Base-by-base conservation (phyloP, 2,888 invertebrate genomes). In the Malacosoma neustria region DNA sequence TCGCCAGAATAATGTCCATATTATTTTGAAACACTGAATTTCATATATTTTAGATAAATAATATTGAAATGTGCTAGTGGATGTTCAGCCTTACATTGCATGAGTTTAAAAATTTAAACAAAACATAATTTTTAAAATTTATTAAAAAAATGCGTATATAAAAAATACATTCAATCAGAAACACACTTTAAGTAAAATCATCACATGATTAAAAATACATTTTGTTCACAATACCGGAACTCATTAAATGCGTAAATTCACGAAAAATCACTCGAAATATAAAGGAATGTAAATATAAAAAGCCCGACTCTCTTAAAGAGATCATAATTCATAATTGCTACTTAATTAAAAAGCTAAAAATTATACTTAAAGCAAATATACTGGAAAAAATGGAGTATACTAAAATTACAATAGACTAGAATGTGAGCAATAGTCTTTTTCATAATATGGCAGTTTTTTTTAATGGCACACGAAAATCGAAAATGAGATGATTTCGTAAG, bases 391-490 rank as follows among this genome's bases (percentile, higher is more conserved):
- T 12, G 12, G 41, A 45, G 37, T 42, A 22, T 36, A 46, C 44
- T 53, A 22, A 22, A n/a, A 49, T 47, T 54, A 63, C 46, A 61
- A 61, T 75, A 84, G 84, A 85, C 84, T 85, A 85, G 84, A 82
- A 76, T 66, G 79, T 85, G 84, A 85, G 84, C 84, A 84, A 81
- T 72, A 71, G 68, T 74, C 72, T 73, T 71, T 75, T 69, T 58
- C 61, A 61, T 63, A 54, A 46, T 57, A 81, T 80, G 80, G 79
- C 79, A 72, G 61, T 32, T 48, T 67, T 60, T 48, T 44, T 51
- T 53, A 49, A 80, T 80, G 79, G 80, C 80, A 80, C 80, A 45
- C 36, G 51, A 22, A 22, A 22, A 22, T 9, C 22, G 5, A 22
- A 15, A 15, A 56, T 48, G 48, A 47, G 43, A 46, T 46, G 41